Conservation (phyloP, 2,888 invertebrate species). For the Lycia hirtaria region DNA sequence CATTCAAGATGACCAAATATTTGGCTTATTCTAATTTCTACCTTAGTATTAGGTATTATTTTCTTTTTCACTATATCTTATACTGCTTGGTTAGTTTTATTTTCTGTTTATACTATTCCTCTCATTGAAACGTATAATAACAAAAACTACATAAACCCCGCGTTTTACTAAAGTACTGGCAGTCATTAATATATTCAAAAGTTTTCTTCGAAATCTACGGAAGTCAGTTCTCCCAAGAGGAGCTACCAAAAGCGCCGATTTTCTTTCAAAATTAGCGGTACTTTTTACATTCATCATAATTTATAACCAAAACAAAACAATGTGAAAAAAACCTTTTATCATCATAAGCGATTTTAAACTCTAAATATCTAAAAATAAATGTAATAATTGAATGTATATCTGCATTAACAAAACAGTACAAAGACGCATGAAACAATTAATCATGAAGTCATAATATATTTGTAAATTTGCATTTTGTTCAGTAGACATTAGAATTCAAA, state of each 20-base stretch:
- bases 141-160: too few relatives aligned
- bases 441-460: conserved; percentile 1
- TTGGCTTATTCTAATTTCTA: too few relatives aligned
- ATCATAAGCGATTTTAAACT: conserved; percentile 25
- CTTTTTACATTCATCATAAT: conserved; percentile 9
- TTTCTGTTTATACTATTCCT: too few relatives aligned
- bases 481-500: neutral
- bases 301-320: conserved; percentile 15
- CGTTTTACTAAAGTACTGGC: too few relatives aligned
- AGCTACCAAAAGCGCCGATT: conserved; percentile 4
- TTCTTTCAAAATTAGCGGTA: conserved; percentile 12
- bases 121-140: too few relatives aligned
- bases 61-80: too few relatives aligned
- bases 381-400: conserved; percentile 5
- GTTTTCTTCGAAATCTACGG: neutral
- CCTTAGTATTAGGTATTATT: too few relatives aligned
- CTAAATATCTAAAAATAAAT: neutral
- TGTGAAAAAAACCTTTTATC: neutral
- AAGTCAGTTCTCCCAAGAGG: conserved; percentile 7
- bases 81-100: too few relatives aligned
- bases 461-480: neutral
- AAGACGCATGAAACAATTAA: conserved; percentile 19
- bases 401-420: neutral
- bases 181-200: neutral
- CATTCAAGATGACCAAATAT: too few relatives aligned